Evolutionary conservation across 2,113 vertebrate species (phyloP).

Genomic region (Myrmophylax atrothorax): DNA sequence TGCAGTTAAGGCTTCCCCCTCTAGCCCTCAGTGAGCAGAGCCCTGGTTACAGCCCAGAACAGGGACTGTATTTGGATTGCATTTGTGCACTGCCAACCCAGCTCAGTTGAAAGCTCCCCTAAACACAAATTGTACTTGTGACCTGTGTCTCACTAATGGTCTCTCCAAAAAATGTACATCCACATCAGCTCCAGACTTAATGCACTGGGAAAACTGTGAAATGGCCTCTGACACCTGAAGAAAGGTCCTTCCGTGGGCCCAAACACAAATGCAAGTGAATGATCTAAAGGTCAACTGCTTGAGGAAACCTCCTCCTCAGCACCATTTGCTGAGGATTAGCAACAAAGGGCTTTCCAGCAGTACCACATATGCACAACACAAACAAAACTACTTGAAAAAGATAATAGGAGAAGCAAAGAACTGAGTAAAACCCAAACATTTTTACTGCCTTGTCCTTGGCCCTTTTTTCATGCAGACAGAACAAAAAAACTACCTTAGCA

Average conservation of each 20-base stretch:
- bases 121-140: not conserved
- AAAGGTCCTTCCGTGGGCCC: not conserved
- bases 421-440: not conserved
- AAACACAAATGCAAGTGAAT: not conserved
- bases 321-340: not conserved
- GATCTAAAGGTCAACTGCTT: not conserved
- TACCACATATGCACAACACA: not conserved
- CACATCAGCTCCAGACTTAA: not conserved
- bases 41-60: not conserved
- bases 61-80: not conserved
- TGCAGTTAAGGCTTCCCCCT: not conserved
- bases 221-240: not conserved
- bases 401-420: not conserved
- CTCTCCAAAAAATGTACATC: not conserved
- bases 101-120: not conserved
- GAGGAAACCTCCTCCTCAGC: not conserved
- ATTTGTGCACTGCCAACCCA: not conserved
- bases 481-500: not conserved
- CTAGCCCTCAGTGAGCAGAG: not conserved
- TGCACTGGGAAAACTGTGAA: not conserved
- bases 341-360: not conserved
- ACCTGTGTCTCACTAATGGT: not conserved
- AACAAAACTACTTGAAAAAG: not conserved
- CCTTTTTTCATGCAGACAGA: not conserved
- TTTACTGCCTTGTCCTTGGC: not conserved